Conservation (phyloP, 2,113 vertebrate species). For the Hypomesus transpacificus region DNA sequence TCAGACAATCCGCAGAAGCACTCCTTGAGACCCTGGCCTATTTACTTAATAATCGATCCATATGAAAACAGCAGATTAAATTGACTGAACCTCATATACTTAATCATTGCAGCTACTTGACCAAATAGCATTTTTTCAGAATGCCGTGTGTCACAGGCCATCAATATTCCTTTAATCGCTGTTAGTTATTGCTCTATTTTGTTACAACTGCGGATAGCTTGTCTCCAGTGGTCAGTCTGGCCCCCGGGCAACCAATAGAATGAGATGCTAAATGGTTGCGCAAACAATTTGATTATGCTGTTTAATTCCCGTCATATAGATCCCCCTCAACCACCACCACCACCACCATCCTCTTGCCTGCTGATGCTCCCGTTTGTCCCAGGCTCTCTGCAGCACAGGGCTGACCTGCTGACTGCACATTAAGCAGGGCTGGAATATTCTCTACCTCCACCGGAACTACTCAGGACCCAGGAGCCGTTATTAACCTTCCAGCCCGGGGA, state of each 20-base stretch:
- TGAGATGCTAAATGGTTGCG: constrained; percentile 71
- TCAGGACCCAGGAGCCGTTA: constrained; percentile 39
- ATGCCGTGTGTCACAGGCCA: constrained; percentile 78
- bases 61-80: constrained; percentile 90
- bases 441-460: constrained; percentile 36
- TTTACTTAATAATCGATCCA: constrained; percentile 84
- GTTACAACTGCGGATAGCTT: constrained; percentile 71
- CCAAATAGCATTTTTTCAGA: constrained; percentile 80
- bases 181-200: constrained; percentile 80
- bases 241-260: constrained; percentile 59
- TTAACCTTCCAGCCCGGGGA: too few species aligned
- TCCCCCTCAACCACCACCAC: constrained; percentile 51
- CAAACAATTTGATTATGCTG: constrained; percentile 75
- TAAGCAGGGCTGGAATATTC: constrained; percentile 43
- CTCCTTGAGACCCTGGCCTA: constrained; percentile 70
- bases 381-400: constrained; percentile 50
- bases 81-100: constrained; percentile 88
- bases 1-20: constrained; percentile 77
- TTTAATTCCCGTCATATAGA: constrained; percentile 75
- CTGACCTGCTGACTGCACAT: constrained; percentile 58
- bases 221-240: constrained; percentile 75
- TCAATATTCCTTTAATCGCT: constrained; percentile 83
- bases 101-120: constrained; percentile 88
- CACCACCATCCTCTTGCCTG: constrained; percentile 32
- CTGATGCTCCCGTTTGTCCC: constrained; percentile 61